A percentile compares a stretch with the other conserved stretches of the same genome.
phyloP scores from a whole-genome alignment of 2,888 invertebrate species.

The Adineta ricciae region DNA sequence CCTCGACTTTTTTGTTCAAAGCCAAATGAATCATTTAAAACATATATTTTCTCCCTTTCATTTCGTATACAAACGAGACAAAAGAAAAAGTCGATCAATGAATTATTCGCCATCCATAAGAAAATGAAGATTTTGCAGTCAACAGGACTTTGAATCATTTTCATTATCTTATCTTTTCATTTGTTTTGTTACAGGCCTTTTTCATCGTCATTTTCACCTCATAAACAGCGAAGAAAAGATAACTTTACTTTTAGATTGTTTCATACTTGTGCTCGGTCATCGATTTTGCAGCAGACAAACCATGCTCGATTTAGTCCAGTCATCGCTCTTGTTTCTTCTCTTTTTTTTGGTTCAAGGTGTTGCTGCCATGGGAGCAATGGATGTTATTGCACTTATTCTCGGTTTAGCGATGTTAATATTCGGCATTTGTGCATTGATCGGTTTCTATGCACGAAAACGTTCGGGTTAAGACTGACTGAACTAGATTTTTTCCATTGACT shows the following conservation, averaged over 20 bases:
- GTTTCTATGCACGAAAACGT: neutral
- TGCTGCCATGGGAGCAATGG: neutral
- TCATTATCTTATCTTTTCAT: neutral
- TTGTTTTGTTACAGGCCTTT: neutral
- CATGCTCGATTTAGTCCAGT: neutral
- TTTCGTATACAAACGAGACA: too few relatives aligned
- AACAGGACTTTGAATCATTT: neutral
- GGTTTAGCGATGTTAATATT: neutral
- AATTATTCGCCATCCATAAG: neutral
- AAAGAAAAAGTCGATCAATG: neutral
- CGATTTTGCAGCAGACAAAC: too few relatives aligned
- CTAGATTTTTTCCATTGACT: neutral
- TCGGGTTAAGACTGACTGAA: neutral
- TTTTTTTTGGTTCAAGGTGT: neutral
- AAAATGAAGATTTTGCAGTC: too few relatives aligned
- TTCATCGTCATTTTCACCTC: neutral
- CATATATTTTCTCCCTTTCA: neutral
- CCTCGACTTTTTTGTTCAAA: neutral
- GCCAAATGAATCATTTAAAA: neutral
- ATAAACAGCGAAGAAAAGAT: neutral
- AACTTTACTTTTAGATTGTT: neutral
- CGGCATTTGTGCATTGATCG: neutral
- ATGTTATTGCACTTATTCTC: constrained; percentile 1
- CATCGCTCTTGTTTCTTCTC: neutral
- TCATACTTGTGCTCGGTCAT: neutral